Percentiles rank a stretch among this genome's conserved stretches.
phyloP scores from a whole-genome alignment of 2,888 invertebrate species.

The Sphecodes monilicornis region DNA sequence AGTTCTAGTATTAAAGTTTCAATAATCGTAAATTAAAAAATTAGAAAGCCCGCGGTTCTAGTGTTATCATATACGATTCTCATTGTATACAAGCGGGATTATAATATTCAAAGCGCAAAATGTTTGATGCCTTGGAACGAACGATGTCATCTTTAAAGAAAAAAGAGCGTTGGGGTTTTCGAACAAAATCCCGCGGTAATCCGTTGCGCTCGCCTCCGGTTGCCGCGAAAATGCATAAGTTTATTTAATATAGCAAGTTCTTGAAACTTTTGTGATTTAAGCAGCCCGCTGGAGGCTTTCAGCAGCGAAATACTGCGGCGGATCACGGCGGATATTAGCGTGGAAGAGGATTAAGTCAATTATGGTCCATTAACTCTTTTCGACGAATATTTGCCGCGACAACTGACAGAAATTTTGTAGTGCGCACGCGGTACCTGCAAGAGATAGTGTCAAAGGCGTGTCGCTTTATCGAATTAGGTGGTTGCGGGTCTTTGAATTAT shows the following conservation, averaged over 20 bases:
- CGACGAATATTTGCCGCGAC: background rate
- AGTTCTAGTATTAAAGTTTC: too few relatives aligned
- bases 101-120: background rate
- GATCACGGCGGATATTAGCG: background rate
- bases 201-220: background rate
- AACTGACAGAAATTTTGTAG: background rate
- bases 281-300: background rate
- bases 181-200: background rate
- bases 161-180: background rate
- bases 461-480: background rate
- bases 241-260: slow-evolving; percentile 25
- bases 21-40: too few relatives aligned
- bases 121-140: background rate
- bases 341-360: slow-evolving; percentile 12
- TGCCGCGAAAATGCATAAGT: background rate
- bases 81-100: too few relatives aligned
- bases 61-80: too few relatives aligned
- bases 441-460: background rate
- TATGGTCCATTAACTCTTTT: slow-evolving; percentile 17
- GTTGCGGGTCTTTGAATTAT: background rate
- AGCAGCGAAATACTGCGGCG: background rate
- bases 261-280: slow-evolving; percentile 15
- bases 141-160: slow-evolving; percentile 10
- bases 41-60: too few relatives aligned
- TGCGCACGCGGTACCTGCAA: background rate